Evolutionary conservation across 2,888 invertebrate genomes (phyloP).

Genomic region (Lamproptera curius): DNA sequence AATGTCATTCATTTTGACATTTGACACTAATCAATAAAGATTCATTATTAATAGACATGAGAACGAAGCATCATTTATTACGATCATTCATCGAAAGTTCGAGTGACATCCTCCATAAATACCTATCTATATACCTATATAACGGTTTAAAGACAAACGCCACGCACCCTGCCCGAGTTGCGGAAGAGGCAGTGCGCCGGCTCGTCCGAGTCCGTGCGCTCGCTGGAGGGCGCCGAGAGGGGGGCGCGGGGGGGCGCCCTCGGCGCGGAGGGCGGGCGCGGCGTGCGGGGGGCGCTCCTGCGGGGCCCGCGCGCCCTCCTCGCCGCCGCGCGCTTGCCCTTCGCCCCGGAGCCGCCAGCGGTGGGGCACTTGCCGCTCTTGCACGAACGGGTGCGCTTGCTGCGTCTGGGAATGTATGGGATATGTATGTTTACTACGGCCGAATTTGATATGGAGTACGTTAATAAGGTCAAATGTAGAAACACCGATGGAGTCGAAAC

Average conservation of each 20-base stretch:
- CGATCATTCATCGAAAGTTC: no score
- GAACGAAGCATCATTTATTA: no score
- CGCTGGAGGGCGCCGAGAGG: conserved; percentile 61
- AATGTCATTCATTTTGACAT: no score
- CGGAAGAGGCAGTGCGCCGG: conserved; percentile 49
- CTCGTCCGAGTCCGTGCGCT: conserved; percentile 66
- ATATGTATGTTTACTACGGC: no score
- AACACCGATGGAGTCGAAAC: no score
- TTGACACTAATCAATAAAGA: no score
- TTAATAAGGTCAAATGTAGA: no score
- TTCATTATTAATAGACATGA: no score
- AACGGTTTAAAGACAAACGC: not conserved
- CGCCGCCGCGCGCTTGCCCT: conserved; percentile 38
- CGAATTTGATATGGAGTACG: no score
- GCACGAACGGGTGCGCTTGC: conserved; percentile 43
- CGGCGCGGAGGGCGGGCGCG: conserved; percentile 25
- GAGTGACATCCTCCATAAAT: not conserved
- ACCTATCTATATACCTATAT: no score
- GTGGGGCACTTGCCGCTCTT: conserved; percentile 9
- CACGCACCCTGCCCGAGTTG: conserved; percentile 46
- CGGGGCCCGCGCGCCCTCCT: conserved; percentile 28
- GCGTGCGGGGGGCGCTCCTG: conserved; percentile 24
- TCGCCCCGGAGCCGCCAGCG: conserved; percentile 34
- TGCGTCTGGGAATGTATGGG: no score
- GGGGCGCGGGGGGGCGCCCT: conserved; percentile 23